phyloP scores from a whole-genome alignment of 2,113 vertebrate species.

The Calypte anna region DNA sequence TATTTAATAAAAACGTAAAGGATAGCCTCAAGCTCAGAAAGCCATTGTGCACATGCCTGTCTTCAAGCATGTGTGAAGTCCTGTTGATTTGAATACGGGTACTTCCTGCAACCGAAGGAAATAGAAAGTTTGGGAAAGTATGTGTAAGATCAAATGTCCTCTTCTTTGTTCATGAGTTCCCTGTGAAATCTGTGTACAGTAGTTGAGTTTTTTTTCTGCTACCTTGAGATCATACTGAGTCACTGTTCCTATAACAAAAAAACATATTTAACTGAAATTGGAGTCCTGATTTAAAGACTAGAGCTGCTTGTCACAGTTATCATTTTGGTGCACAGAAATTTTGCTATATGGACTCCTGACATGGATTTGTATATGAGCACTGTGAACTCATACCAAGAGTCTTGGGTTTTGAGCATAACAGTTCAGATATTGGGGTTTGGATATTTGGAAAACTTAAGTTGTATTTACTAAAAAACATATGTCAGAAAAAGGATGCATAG shows the following conservation, averaged over 20 bases:
- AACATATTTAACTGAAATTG: neutral
- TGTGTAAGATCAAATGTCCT: neutral
- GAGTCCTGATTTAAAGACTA: neutral
- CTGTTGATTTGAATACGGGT: neutral
- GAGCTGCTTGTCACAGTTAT: neutral
- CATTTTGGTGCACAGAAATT: neutral
- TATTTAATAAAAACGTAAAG: neutral
- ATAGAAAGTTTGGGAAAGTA: neutral
- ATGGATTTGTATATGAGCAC: rapidly evolving
- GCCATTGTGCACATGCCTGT: neutral
- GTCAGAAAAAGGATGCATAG: rapidly evolving
- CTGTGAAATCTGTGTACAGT: neutral
- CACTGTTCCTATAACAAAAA: neutral
- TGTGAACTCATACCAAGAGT: neutral
- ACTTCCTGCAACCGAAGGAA: neutral
- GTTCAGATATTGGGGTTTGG: neutral
- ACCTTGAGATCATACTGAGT: neutral
- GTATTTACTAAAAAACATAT: neutral
- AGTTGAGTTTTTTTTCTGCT: neutral
- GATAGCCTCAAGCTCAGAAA: neutral
- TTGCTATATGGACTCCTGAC: neutral
- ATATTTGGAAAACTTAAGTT: neutral
- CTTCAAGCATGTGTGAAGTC: neutral
- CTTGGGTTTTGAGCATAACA: neutral
- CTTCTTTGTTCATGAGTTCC: neutral